Conservation (phyloP, 2,888 invertebrate species). For the Matsumyia berberina region DNA sequence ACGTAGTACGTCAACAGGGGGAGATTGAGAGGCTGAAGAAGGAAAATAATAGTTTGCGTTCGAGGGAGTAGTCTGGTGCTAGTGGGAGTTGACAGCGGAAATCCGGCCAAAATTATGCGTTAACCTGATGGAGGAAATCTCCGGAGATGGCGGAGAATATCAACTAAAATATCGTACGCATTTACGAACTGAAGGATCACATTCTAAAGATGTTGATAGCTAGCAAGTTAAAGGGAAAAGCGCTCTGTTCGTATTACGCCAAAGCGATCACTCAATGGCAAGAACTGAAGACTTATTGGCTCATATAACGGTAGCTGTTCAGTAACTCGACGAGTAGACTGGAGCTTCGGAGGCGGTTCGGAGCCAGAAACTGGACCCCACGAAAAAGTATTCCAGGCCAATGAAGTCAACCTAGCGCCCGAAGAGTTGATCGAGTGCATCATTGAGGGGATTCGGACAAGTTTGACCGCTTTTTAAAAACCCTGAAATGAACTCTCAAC, state of each 20-base stretch:
- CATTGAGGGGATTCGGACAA: slow-evolving; percentile 12
- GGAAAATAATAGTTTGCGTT: not conserved
- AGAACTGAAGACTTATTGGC: not conserved
- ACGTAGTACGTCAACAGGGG: not conserved
- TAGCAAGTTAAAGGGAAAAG: slow-evolving; percentile 6
- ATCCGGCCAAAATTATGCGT: slow-evolving; percentile 20
- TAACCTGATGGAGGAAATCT: slow-evolving; percentile 18
- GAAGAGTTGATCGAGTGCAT: slow-evolving; percentile 13
- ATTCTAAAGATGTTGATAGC: slow-evolving; percentile 14
- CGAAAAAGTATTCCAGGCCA: slow-evolving; percentile 15
- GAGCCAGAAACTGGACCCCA: slow-evolving; percentile 8
- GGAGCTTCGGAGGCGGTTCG: not conserved
- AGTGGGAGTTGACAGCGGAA: not conserved
- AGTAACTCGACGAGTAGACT: not conserved
- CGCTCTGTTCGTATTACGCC: slow-evolving; percentile 7
- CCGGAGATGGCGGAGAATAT: slow-evolving; percentile 14
- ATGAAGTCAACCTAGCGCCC: slow-evolving; percentile 4
- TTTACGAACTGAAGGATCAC: slow-evolving; percentile 1
- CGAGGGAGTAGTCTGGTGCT: not conserved
- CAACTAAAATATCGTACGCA: not conserved
- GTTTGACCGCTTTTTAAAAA: too few species aligned
- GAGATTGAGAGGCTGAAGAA: not conserved
- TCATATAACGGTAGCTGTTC: slow-evolving; percentile 1
- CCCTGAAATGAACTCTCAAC: too few species aligned
- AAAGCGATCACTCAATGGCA: slow-evolving; percentile 12